A percentile compares a stretch with the other conserved stretches of the same genome.
Conservation (phyloP, 1,140 invertebrate genomes). For the Muscidifurax raptorellus region DNA sequence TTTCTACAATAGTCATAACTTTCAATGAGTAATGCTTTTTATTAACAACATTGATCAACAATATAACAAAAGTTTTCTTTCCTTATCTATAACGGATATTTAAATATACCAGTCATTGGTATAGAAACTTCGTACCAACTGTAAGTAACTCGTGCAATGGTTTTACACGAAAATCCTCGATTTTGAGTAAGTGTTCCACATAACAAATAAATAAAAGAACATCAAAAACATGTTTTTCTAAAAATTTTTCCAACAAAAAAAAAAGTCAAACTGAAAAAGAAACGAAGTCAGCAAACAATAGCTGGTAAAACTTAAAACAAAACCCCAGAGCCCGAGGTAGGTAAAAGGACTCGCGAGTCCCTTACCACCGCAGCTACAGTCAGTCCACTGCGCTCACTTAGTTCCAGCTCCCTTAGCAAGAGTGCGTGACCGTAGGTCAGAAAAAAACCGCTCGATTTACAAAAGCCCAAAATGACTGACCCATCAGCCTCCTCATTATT, state of each 20-base stretch:
- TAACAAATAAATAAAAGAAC: too few relatives aligned
- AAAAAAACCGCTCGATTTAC: conserved; percentile 27
- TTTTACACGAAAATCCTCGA: background rate
- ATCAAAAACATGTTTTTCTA: too few relatives aligned
- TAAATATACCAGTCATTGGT: background rate
- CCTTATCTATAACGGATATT: background rate
- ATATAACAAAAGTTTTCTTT: too few relatives aligned
- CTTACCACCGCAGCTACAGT: conserved; percentile 38
- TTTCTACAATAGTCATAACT: too few relatives aligned
- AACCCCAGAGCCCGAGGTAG: background rate
- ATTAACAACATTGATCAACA: too few relatives aligned
- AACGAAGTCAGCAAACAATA: background rate
- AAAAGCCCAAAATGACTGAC: background rate
- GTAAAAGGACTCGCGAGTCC: background rate
- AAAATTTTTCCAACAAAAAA: too few relatives aligned
- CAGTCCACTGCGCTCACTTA: conserved; percentile 11
- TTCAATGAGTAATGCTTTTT: too few relatives aligned
- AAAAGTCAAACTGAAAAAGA: too few relatives aligned
- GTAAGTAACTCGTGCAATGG: background rate
- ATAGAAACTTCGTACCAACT: background rate
- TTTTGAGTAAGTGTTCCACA: too few relatives aligned
- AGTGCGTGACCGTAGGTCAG: conserved; percentile 36
- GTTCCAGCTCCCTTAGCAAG: conserved; percentile 37
- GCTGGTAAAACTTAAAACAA: background rate
- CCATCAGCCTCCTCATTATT: background rate